Percentiles rank a stretch among this genome's conserved stretches.
Conservation (phyloP, 2,797 vertebrate genomes). For the Pygocentrus nattereri region DNA sequence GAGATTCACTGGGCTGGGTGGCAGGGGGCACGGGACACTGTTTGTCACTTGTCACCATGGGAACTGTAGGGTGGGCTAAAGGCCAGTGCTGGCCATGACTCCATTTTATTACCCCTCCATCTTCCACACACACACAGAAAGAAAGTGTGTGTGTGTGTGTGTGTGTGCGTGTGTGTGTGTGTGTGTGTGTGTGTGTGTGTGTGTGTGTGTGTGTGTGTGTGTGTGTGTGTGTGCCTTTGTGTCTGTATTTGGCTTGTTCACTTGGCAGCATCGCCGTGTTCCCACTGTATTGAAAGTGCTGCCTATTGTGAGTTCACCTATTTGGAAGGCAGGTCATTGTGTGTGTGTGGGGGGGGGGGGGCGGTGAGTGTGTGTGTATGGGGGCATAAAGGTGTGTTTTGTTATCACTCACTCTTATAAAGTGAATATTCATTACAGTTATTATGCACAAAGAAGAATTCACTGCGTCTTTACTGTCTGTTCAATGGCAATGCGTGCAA, state of each 20-base stretch:
- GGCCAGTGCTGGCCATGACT: conserved; percentile 53
- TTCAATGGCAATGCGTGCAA: background rate
- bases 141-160: background rate
- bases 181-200: conserved; percentile 26
- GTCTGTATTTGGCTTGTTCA: conserved; percentile 21
- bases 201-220: background rate
- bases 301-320: conserved; percentile 51
- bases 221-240: background rate
- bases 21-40: conserved; percentile 39
- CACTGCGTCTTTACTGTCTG: background rate
- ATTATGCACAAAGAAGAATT: conserved; percentile 18
- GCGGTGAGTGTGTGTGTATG: conserved; percentile 4
- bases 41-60: conserved; percentile 58
- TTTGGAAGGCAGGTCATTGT: conserved; percentile 45
- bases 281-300: conserved; percentile 42
- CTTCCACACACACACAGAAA: conserved; percentile 20
- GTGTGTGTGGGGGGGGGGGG: background rate
- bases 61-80: conserved; percentile 46
- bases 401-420: conserved; percentile 36
- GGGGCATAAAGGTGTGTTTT: conserved; percentile 9
- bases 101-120: conserved; percentile 57
- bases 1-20: conserved; percentile 35
- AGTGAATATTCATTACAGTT: conserved; percentile 23
- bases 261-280: conserved; percentile 47
- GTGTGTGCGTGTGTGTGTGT: conserved; percentile 20